Evolutionary conservation across 92 coral and sea anemone species (phyloP), one percentile per base, ranked within the genome.

Genomic region (Porites rus): DNA sequence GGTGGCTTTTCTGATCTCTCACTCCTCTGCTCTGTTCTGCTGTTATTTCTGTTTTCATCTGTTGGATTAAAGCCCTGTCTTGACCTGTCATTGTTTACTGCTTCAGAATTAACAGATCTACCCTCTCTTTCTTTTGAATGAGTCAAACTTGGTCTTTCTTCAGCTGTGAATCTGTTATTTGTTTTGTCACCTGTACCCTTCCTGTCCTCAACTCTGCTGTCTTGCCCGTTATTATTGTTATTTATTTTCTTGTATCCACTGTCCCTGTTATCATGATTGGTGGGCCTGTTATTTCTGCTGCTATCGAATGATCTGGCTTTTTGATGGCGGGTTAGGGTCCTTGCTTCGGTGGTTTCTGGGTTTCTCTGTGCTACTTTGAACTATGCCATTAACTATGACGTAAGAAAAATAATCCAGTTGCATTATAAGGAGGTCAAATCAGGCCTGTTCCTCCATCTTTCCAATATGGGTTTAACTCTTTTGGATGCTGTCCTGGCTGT

Each of bases 401-500:
- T 25, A 21, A 1, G 10, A 70, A 28, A 46, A 5, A 19, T 10
- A 7, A 38, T 17, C 10, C 61, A 46, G 22, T 6, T 51, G 22
- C 5, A 11, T 64, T 50, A 46, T 12, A 0, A 14, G 2, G 6
- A 25, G 19, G 28, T 9, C 12, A 74, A 21, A 69, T 1, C n/a
- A n/a, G n/a, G n/a, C 99, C 99, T 20, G 82, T 69, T 62, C 98
- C 99, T 21, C 99, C 99, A 72, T 88, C 93, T 76, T 89, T 97
- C 98, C 99, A 97, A 83, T 95, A 97, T 52, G 99, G 99, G 85
- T 97, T 97, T 17, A 97, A 82, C 72, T 97, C 99, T 81, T 69
- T 86, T 8, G 95, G 85, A 83, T 97, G 99, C 52, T 95, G 98
- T 25, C 98, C 99, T 24, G 96, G 92, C 99, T 97, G 65, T 19